Percentiles rank a stretch among this genome's conserved stretches.
phyloP scores from a whole-genome alignment of 1,140 invertebrate species.

The Ruditapes philippinarum region DNA sequence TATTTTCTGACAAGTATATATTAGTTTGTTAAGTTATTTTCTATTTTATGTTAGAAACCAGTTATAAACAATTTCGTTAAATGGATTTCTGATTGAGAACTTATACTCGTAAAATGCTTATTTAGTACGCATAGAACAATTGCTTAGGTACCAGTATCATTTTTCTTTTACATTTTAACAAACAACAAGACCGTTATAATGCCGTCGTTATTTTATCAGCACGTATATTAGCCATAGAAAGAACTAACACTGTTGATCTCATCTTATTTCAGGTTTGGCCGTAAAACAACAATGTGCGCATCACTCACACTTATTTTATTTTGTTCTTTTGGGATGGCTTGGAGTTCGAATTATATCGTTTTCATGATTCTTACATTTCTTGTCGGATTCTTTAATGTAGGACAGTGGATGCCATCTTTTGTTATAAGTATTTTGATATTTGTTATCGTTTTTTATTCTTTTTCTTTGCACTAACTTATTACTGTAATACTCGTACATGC shows the following conservation, averaged over 20 bases:
- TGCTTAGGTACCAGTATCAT: too few species aligned
- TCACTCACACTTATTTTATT: neutral
- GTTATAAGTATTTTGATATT: conserved; percentile 44
- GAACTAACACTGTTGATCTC: too few species aligned
- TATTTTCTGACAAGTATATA: conserved; percentile 49
- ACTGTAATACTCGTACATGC: too few species aligned
- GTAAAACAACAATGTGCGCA: conserved; percentile 28
- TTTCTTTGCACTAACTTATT: too few species aligned
- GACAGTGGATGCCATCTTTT: conserved; percentile 32
- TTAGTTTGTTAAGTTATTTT: too few species aligned
- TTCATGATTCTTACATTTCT: conserved; percentile 36
- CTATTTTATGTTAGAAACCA: too few species aligned
- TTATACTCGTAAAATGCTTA: neutral
- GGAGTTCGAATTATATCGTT: conserved; percentile 30
- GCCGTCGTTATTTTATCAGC: too few species aligned
- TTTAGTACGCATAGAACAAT: too few species aligned
- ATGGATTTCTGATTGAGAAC: neutral
- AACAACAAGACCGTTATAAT: too few species aligned
- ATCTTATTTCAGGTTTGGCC: conserved; percentile 11
- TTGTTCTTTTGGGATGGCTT: conserved; percentile 25
- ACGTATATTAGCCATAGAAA: too few species aligned
- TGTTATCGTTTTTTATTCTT: too few species aligned
- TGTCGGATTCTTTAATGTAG: conserved; percentile 34
- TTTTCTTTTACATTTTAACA: too few species aligned
- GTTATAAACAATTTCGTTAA: neutral